Conservation (phyloP, 2,797 vertebrate species). For the Percopsis omiscomaycus region DNA sequence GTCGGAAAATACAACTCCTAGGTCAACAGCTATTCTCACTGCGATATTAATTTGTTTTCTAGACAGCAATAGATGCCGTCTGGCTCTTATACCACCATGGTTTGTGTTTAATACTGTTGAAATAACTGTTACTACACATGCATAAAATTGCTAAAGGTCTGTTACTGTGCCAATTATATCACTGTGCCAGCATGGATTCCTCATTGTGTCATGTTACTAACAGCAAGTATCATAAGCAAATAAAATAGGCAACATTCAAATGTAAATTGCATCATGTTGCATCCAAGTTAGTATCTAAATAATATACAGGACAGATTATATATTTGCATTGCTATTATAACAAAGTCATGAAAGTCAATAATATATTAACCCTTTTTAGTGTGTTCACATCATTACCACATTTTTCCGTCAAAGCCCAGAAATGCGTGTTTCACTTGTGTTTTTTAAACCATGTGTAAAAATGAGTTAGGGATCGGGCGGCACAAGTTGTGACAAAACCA, state of each 20-base stretch:
- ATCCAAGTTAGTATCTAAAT: too few relatives aligned
- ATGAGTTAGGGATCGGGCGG: constrained; percentile 70
- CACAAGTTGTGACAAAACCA: constrained; percentile 66
- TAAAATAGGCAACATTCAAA: too few relatives aligned
- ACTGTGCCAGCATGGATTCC: constrained; percentile 20
- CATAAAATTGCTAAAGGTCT: constrained; percentile 47
- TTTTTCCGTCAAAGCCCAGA: constrained; percentile 49
- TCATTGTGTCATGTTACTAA: constrained; percentile 18
- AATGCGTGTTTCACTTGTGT: constrained; percentile 60
- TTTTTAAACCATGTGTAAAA: constrained; percentile 65
- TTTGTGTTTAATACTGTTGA: constrained; percentile 51
- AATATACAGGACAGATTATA: too few relatives aligned
- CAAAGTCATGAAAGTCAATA: constrained; percentile 36
- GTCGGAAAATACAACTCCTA: constrained; percentile 55
- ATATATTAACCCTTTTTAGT: constrained; percentile 35
- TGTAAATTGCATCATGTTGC: too few relatives aligned
- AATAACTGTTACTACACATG: constrained; percentile 51
- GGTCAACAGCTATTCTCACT: constrained; percentile 65
- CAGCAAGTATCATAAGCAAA: constrained; percentile 18
- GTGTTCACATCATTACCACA: constrained; percentile 46
- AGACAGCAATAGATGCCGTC: constrained; percentile 56
- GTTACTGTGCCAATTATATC: constrained; percentile 38
- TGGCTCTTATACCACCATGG: constrained; percentile 57
- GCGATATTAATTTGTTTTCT: constrained; percentile 61
- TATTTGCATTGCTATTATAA: constrained; percentile 12